A percentile compares a stretch with the other conserved stretches of the same genome.
These are phyloP conservation scores for Dinocampus coccinellae DNA, from an alignment of 2,888 invertebrate genomes.

Conservation along the genomic window DNA sequence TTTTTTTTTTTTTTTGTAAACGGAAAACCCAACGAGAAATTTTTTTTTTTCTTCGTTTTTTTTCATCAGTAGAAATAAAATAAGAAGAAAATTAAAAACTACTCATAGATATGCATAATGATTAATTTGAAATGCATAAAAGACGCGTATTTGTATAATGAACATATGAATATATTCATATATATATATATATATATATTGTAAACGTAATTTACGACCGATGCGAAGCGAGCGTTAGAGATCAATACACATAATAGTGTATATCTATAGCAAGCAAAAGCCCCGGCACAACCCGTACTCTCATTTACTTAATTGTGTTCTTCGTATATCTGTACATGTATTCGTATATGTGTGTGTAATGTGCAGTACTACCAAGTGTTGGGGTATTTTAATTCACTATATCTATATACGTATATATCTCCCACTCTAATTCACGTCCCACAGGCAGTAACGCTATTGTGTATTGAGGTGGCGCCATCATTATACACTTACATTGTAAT, in stretches of 20 bases:
- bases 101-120: not conserved
- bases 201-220: constrained; percentile 54
- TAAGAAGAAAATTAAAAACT: not conserved
- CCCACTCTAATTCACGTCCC: not conserved
- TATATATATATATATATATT: constrained; percentile 50
- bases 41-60: no score
- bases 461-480: not conserved
- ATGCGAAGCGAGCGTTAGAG: constrained; percentile 64
- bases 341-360: constrained; percentile 47
- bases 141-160: not conserved
- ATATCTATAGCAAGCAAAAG: constrained; percentile 63
- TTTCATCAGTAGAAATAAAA: not conserved
- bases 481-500: no score
- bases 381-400: constrained; percentile 1
- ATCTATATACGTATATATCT: not conserved
- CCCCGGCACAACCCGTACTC: constrained; percentile 61
- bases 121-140: not conserved
- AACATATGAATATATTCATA: not conserved
- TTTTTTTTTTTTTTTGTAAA: no score
- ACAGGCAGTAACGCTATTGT: not conserved
- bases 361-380: constrained; percentile 25
- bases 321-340: no score
- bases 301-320: constrained; percentile 70
- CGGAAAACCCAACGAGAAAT: no score
- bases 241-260: constrained; percentile 69